A percentile compares a stretch with the other conserved stretches of the same genome.
Conservation (phyloP, 2,888 invertebrate species). For the Xestia ashworthii region DNA sequence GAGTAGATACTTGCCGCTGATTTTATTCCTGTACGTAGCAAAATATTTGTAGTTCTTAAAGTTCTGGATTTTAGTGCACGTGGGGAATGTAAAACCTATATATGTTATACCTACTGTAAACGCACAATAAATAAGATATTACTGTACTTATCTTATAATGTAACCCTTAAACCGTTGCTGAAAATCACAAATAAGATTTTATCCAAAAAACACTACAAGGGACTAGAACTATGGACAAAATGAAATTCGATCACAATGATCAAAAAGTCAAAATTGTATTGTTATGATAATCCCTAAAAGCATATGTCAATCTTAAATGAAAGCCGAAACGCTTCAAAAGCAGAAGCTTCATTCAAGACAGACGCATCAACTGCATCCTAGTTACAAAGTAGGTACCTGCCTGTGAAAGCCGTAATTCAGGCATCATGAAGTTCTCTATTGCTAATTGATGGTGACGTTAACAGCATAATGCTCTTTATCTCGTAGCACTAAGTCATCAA, state of each 20-base stretch:
- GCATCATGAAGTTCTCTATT: not conserved
- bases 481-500: not conserved
- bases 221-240: too few species aligned
- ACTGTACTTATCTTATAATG: not conserved
- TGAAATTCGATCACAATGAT: too few species aligned
- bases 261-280: too few species aligned
- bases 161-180: too few species aligned
- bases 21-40: not conserved
- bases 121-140: not conserved
- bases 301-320: too few species aligned
- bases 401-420: not conserved
- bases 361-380: too few species aligned
- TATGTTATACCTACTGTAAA: not conserved
- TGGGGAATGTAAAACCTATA: not conserved
- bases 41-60: not conserved
- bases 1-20: not conserved
- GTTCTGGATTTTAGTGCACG: not conserved
- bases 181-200: too few species aligned
- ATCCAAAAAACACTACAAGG: too few species aligned
- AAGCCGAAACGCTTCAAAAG: too few species aligned
- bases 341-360: too few species aligned
- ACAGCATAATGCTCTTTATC: not conserved
- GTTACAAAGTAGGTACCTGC: too few species aligned
- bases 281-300: too few species aligned
- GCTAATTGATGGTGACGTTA: not conserved